These are phyloP conservation scores for Indicator maculatus DNA, from an alignment of 2,113 vertebrate genomes.

Conservation along the genomic window DNA sequence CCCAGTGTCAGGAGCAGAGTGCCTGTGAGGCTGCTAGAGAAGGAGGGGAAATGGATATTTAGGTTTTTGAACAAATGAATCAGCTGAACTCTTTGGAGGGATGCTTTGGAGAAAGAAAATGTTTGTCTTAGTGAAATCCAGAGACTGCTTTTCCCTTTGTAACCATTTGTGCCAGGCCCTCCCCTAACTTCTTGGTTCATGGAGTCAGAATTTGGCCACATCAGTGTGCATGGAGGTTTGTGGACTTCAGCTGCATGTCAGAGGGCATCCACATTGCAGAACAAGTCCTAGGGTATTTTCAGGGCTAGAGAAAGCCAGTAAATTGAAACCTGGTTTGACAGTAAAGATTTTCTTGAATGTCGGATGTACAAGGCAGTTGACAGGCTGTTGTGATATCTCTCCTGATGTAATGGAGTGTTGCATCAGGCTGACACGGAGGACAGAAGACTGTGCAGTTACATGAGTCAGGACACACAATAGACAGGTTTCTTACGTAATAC, in stretches of 20 bases:
- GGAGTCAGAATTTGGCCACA: not conserved
- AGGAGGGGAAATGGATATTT: not conserved
- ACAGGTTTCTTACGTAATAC: not conserved
- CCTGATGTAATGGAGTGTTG: not conserved
- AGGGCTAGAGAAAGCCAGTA: not conserved
- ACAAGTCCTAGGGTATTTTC: not conserved
- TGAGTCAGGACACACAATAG: not conserved
- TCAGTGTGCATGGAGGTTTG: not conserved
- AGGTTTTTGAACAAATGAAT: not conserved
- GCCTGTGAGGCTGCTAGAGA: not conserved
- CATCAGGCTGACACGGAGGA: not conserved
- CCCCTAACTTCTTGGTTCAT: not conserved
- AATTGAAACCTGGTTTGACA: not conserved
- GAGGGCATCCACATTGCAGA: not conserved
- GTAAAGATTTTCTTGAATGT: not conserved
- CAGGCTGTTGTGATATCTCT: not conserved
- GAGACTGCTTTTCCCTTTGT: not conserved
- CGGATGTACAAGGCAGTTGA: not conserved
- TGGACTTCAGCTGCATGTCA: not conserved
- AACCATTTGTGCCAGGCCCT: not conserved
- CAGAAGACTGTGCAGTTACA: not conserved
- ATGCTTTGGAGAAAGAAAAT: not conserved
- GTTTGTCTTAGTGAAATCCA: not conserved
- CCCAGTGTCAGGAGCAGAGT: not conserved
- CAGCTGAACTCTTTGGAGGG: not conserved